These are phyloP conservation scores for Myotis findleyi DNA, from an alignment of 2,797 vertebrate genomes.

Conservation along the genomic window DNA sequence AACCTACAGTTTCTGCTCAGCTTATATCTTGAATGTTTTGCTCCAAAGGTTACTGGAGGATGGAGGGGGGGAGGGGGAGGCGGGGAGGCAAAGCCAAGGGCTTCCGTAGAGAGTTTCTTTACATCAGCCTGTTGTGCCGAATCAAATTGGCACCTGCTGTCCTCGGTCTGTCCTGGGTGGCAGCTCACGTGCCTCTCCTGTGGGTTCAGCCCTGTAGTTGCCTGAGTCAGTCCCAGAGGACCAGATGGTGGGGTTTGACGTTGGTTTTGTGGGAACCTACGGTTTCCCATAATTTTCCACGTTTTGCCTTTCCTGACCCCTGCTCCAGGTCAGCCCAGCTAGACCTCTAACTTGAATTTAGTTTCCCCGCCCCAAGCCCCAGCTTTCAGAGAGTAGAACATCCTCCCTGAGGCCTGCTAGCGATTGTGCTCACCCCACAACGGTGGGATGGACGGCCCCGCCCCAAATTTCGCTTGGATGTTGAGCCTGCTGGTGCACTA, in stretches of 20 bases:
- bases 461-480: not conserved
- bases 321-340: not conserved
- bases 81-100: not conserved
- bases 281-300: not conserved
- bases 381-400: not conserved
- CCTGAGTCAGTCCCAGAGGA: not conserved
- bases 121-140: rapidly evolving
- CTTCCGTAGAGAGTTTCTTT: not conserved
- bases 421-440: not conserved
- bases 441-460: not conserved
- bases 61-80: rapidly evolving
- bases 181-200: rapidly evolving
- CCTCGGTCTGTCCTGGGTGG: not conserved
- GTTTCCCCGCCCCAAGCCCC: not conserved
- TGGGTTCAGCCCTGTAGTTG: not conserved
- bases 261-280: not conserved
- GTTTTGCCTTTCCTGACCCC: not conserved
- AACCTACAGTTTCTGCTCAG: not conserved
- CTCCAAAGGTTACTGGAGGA: not conserved
- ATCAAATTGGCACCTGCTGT: not conserved
- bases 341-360: not conserved
- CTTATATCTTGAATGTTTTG: not conserved
- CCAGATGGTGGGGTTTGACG: not conserved
- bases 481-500: not conserved
- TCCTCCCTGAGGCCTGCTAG: not conserved